Percentiles rank a stretch among this genome's conserved stretches.
Evolutionary conservation across 1,140 invertebrate genomes (phyloP).

Genomic region (Conopomorpha cramerella): DNA sequence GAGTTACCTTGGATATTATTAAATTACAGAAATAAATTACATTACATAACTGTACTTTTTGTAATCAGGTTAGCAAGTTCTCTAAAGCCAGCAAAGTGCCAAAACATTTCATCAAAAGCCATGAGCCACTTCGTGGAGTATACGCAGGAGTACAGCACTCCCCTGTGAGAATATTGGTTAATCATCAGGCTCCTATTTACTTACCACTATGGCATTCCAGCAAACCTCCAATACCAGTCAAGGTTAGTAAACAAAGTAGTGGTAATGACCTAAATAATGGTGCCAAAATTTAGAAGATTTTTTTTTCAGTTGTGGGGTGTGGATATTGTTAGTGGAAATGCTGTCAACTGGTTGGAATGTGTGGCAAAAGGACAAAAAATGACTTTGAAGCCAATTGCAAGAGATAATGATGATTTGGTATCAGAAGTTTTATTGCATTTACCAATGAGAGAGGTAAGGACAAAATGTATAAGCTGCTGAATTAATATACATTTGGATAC

Average conservation of each 20-base stretch:
- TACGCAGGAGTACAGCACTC: conserved; percentile 46
- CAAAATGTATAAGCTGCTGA: no score
- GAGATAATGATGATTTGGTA: conserved; percentile 41
- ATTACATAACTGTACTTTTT: conserved; percentile 13
- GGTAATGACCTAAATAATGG: conserved; percentile 2
- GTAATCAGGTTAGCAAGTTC: conserved; percentile 55
- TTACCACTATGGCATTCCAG: conserved; percentile 58
- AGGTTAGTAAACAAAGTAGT: conserved; percentile 36
- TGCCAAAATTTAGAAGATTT: conserved; percentile 8
- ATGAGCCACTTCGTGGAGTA: conserved; percentile 37
- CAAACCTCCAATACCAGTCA: conserved; percentile 52
- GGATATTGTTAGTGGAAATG: conserved; percentile 46
- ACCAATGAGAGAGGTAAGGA: conserved; percentile 38
- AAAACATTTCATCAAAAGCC: conserved; percentile 42
- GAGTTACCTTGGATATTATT: conserved; percentile 13
- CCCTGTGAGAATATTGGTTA: conserved; percentile 34
- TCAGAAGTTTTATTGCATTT: conserved; percentile 46
- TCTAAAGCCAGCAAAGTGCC: conserved; percentile 49
- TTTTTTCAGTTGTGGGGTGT: conserved; percentile 44
- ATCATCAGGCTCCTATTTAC: conserved; percentile 49
- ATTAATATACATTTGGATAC: conserved; percentile 2
- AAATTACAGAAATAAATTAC: conserved; percentile 24
- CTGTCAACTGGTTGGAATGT: conserved; percentile 49
- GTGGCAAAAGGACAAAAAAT: conserved; percentile 39
- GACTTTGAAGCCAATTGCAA: conserved; percentile 34